Evolutionary conservation across 2,797 vertebrate species (phyloP).

Genomic region (Lepus oiostolus): DNA sequence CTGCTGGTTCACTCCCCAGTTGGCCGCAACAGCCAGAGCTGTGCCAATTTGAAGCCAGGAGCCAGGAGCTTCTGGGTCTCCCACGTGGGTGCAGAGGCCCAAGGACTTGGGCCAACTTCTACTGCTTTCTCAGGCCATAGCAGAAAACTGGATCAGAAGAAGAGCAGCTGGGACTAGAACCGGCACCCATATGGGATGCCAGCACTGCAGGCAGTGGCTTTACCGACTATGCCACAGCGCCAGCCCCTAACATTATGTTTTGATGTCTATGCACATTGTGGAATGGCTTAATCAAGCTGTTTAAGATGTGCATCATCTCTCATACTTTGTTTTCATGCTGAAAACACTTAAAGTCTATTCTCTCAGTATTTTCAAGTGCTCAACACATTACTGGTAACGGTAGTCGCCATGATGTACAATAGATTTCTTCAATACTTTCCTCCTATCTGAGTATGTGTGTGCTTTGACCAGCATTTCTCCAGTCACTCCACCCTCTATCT

Average conservation of each 20-base stretch:
- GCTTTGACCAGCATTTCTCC: background rate
- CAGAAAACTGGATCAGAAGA: too few relatives aligned
- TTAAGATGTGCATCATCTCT: background rate
- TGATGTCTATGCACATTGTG: background rate
- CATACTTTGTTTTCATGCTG: background rate
- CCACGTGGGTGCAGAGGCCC: too few relatives aligned
- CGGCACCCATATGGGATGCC: too few relatives aligned
- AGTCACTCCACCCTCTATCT: rapidly evolving
- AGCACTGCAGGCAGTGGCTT: too few relatives aligned
- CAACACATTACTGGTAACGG: background rate
- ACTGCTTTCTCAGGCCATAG: too few relatives aligned
- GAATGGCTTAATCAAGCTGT: background rate
- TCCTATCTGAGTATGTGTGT: background rate
- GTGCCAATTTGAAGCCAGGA: too few relatives aligned
- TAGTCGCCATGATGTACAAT: background rate
- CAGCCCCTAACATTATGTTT: background rate
- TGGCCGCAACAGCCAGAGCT: too few relatives aligned
- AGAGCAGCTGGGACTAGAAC: too few relatives aligned
- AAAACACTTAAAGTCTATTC: background rate
- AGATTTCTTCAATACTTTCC: background rate
- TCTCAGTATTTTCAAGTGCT: background rate
- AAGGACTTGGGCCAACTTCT: too few relatives aligned
- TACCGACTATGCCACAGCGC: too few relatives aligned
- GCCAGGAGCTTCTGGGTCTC: too few relatives aligned
- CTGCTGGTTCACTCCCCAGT: too few relatives aligned